Evolutionary conservation across 2,888 invertebrate species (phyloP), one percentile per base, ranked within the genome.

Genomic region (Agrotis ipsilon): DNA sequence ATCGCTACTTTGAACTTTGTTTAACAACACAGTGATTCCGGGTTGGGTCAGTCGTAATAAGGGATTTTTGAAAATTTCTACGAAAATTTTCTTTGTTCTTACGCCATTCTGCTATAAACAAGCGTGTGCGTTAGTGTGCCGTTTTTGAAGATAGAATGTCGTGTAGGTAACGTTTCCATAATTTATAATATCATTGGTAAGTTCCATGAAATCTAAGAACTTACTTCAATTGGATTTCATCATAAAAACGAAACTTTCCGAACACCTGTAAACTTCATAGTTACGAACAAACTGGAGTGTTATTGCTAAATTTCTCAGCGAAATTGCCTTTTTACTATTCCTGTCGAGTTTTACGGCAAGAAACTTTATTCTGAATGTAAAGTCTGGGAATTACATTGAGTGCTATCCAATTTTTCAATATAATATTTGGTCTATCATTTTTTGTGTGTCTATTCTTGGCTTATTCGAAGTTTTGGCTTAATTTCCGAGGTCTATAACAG

Each of bases 291-390:
- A 68, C 63, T 32, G 52, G 32, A 68, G 32, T 45, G 61, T 62
- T 63, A 55, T 68, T 68, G 63, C 32, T 43, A 43, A 68, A 63
- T 68, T 68, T 54, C 62, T 43, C 45, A 45, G 32, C 45, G 32
- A 46, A 61, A 61, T 52, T 46, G 62, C 67, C 59, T 54, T 59
- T 70, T 60, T 60, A 60, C 59, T 60, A 61, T 62, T 63, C 61
- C 19, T 61, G n/a, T 18, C 48, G 13, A 49, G 61, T 61, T 48
- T 61, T 32, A 61, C 11, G 48, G 3, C 27, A 19, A 48, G 48
- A 6, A 18, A 49, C n/a, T 55, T 55, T 13, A 55, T n/a, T 27
- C 48, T 32, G 19, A 49, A 61, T 49, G 16, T 61, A 49, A 61
- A 19, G 32, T 49, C 24, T 14, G 14, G n/a, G n/a, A 60, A 46